Base-by-base conservation (phyloP, 2,113 vertebrate species). In the Ammospiza caudacuta region DNA sequence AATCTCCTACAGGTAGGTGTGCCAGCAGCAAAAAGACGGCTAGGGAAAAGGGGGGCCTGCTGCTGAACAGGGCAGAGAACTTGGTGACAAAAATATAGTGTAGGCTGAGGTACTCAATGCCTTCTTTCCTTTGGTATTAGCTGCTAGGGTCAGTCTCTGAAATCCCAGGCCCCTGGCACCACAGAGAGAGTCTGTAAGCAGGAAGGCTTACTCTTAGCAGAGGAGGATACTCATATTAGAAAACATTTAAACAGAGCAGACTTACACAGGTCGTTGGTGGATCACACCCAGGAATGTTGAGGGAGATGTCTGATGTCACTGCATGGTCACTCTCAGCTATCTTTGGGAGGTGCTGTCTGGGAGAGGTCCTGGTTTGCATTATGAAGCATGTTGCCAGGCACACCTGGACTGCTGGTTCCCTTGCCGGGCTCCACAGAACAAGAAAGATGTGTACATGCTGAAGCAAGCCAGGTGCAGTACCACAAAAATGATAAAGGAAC, bases 371-470 rank as follows among this genome's bases (percentile, higher is more conserved):
- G 15, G 6, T 5, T 8, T 82, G 19, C 33, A 15, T n/a, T 61
- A 24, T 29, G 20, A 59, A 31, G 4, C 19, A 2, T 29, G 11
- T 15, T 52, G 28, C 13, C 41, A n/a, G 41, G 28, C 49, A 78
- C 16, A 51, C 2, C 6, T 24, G 17, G 6, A 29, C 13, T 21
- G 16, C 20, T 79, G 11, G 11, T 19, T 52, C 43, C 15, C 12
- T 7, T 72, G 69, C 37, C 62, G 24, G 22, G 7, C 12, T 91
- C 9, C 12, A 5, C 17, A 9, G 35, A 64, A 9, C 11, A 29
- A 44, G 43, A 12, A 27, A 44, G 31, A 12, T 0, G 0, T 35
- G 7, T 31, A 39, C 23, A 33, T 41, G 7, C 4, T 21, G 21
- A 52, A 68, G 44, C 3, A 68, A 39, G 22, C 9, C 19, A 19